Evolutionary conservation across 2,113 vertebrate species (phyloP).

Genomic region (Stictonetta naevosa): DNA sequence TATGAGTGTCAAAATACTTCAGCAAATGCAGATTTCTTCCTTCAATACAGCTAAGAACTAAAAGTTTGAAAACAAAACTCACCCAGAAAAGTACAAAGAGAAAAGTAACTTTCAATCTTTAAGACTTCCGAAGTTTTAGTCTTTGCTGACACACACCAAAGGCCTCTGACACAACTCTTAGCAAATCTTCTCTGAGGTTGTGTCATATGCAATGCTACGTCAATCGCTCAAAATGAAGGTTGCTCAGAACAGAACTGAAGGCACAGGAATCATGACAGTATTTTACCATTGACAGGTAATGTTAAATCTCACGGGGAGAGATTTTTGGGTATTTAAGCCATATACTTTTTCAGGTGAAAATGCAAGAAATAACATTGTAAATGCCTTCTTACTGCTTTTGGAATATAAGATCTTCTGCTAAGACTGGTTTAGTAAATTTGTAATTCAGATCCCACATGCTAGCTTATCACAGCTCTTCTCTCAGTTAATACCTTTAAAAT

Average conservation of each 20-base stretch:
- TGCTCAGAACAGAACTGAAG: not conserved
- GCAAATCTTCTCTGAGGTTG: not conserved
- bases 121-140: not conserved
- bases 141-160: not conserved
- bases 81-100: not conserved
- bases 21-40: conserved; percentile 74
- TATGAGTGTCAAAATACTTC: conserved; percentile 80
- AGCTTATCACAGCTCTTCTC: not conserved
- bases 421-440: not conserved
- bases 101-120: not conserved
- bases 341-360: not conserved
- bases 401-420: not conserved
- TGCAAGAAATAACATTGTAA: not conserved
- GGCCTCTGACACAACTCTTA: not conserved
- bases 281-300: not conserved
- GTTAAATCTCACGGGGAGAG: not conserved
- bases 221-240: not conserved
- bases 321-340: not conserved
- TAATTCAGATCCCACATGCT: not conserved
- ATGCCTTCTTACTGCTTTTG: not conserved
- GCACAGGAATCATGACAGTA: not conserved
- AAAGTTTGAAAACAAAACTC: not conserved
- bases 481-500: not conserved
- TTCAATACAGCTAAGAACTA: conserved; percentile 65
- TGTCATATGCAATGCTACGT: not conserved